Percentiles rank a stretch among this genome's conserved stretches.
These are phyloP conservation scores for Chaetoderma sp. DNA, from an alignment of 2,888 invertebrate genomes.

Conservation along the genomic window DNA sequence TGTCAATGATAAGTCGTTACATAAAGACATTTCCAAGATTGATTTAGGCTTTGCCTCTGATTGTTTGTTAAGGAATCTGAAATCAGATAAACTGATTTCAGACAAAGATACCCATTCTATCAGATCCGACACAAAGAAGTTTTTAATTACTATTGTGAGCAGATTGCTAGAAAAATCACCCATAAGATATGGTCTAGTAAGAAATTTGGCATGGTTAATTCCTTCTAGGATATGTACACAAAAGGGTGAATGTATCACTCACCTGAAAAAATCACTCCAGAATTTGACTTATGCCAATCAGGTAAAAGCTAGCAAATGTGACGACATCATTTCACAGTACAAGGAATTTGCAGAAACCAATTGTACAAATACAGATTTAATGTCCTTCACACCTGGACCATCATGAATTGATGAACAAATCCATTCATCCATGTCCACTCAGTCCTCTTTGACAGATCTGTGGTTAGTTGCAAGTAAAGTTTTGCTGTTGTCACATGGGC, in stretches of 20 bases:
- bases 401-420: constrained; percentile 16
- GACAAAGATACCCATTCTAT: not conserved
- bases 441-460: not conserved
- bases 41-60: constrained; percentile 3
- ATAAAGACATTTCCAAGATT: not conserved
- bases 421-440: not conserved
- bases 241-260: not conserved
- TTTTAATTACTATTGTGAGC: constrained; percentile 2
- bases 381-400: too few species aligned
- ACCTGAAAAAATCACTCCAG: not conserved
- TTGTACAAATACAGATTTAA: too few species aligned
- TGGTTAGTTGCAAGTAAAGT: constrained; percentile 12
- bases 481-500: constrained; percentile 19
- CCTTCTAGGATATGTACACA: not conserved
- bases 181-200: constrained; percentile 11
- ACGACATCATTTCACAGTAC: not conserved
- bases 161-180: constrained; percentile 22
- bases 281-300: not conserved
- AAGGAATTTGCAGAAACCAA: not conserved
- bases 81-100: not conserved
- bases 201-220: constrained; percentile 13
- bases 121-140: constrained; percentile 1
- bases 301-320: not conserved
- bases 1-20: not conserved
- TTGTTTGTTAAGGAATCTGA: not conserved